Percentiles rank a stretch among this genome's conserved stretches.
Conservation (phyloP, 2,113 vertebrate genomes). For the Lontra canadensis region DNA sequence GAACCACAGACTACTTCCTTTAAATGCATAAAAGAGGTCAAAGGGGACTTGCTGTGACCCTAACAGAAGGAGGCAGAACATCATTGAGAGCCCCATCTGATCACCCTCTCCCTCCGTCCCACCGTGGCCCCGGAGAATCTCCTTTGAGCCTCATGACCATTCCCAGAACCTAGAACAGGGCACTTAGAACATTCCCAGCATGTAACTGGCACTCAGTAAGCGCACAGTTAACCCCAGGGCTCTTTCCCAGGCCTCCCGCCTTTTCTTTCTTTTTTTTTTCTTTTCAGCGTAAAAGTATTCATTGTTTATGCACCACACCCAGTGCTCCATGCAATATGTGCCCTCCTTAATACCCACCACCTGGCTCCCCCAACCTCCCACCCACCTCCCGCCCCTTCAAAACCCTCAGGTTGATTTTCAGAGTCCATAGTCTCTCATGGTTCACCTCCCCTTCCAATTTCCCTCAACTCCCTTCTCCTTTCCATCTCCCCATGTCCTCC, state of each 20-base stretch:
- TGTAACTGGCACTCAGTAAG: not conserved
- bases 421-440: no score
- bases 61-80: not conserved
- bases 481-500: no score
- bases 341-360: no score
- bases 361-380: no score
- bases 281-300: no score
- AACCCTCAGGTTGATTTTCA: no score
- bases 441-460: no score
- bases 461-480: no score
- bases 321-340: no score
- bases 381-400: no score
- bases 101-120: not conserved
- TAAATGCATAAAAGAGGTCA: not conserved
- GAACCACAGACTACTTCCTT: not conserved
- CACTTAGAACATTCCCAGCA: not conserved
- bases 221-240: not conserved
- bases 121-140: not conserved
- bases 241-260: not conserved
- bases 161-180: not conserved
- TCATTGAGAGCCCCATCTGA: fast-evolving
- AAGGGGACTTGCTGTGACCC: not conserved
- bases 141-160: not conserved
- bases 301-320: no score
- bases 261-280: no score